phyloP scores from a whole-genome alignment of 2,888 invertebrate genomes.

The Trissolcus japonicus region DNA sequence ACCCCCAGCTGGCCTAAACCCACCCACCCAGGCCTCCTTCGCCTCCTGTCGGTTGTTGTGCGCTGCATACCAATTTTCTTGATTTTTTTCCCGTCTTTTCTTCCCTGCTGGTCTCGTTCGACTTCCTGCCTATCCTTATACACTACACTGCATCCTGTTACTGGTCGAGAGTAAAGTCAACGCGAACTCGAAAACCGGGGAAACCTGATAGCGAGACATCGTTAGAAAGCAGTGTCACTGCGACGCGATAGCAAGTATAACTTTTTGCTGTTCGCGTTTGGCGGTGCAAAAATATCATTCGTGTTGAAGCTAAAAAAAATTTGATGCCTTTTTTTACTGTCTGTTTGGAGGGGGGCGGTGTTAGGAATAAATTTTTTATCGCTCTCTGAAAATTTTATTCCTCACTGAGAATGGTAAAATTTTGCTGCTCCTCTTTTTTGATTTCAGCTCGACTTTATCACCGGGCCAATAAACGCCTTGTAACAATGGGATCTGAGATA shows the following conservation, averaged over 20 bases:
- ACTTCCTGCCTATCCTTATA: constrained; percentile 60
- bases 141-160: constrained; percentile 57
- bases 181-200: constrained; percentile 49
- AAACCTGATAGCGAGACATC: constrained; percentile 57
- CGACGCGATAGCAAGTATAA: constrained; percentile 32
- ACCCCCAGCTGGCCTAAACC: constrained; percentile 75
- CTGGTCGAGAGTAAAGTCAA: constrained; percentile 55
- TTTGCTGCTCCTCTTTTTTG: background rate
- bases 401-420: background rate
- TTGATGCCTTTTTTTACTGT: no score
- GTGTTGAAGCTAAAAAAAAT: no score
- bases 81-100: constrained; percentile 48
- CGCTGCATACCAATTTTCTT: constrained; percentile 80
- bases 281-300: no score
- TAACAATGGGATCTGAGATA: constrained; percentile 43
- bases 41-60: constrained; percentile 78
- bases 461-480: constrained; percentile 41
- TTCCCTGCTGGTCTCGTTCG: constrained; percentile 57
- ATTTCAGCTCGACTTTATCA: constrained; percentile 12
- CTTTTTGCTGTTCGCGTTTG: constrained; percentile 25
- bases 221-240: constrained; percentile 56
- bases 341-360: no score
- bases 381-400: background rate
- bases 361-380: no score
- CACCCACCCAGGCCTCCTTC: constrained; percentile 77